phyloP scores from a whole-genome alignment of 2,888 invertebrate species.

The Sarcophaga variegata region DNA sequence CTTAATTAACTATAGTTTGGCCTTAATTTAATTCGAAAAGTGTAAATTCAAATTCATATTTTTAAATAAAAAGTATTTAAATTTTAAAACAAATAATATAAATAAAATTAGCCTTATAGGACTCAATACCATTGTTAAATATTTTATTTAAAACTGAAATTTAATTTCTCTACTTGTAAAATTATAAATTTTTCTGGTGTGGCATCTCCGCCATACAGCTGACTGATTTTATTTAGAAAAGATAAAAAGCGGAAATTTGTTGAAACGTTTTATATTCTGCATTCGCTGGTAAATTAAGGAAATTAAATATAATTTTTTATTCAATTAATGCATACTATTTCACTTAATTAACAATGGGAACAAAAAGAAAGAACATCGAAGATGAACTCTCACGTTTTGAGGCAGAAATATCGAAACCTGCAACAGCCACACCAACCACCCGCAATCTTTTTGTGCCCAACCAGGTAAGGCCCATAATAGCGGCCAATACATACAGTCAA shows the following conservation, averaged over 20 bases:
- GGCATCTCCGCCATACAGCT: neutral
- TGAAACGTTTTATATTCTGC: conserved; percentile 2
- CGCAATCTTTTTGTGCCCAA: conserved; percentile 82
- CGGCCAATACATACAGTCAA: conserved; percentile 87
- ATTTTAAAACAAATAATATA: too few relatives aligned
- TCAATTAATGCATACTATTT: conserved; percentile 35
- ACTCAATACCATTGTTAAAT: too few relatives aligned
- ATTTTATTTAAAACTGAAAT: too few relatives aligned
- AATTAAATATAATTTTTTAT: neutral
- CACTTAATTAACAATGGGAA: conserved; percentile 75
- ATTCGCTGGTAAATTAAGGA: conserved; percentile 21
- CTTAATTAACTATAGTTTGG: too few relatives aligned
- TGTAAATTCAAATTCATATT: too few relatives aligned
- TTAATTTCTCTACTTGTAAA: too few relatives aligned
- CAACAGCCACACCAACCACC: conserved; percentile 82
- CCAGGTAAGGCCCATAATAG: conserved; percentile 86
- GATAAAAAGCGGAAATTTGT: neutral
- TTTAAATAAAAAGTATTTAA: too few relatives aligned
- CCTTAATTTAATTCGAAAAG: too few relatives aligned
- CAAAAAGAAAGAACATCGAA: conserved; percentile 87
- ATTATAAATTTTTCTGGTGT: neutral
- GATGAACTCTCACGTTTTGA: conserved; percentile 96
- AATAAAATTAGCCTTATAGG: too few relatives aligned
- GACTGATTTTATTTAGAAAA: neutral
- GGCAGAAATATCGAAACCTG: conserved; percentile 88